phyloP scores from a whole-genome alignment of 2,113 vertebrate species.

The Phoenicopterus ruber region DNA sequence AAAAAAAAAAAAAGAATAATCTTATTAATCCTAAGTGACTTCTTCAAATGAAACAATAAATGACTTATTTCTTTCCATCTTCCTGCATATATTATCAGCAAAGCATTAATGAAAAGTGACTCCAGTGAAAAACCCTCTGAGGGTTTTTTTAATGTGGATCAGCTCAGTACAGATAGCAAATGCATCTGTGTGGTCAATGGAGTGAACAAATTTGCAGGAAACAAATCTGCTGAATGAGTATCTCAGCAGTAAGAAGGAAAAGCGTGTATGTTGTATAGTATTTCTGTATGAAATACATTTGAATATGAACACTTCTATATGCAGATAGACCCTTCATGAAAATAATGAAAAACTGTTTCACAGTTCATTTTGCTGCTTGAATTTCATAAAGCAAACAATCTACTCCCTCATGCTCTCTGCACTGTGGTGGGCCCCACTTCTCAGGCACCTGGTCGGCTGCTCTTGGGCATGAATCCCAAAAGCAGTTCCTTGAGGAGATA shows the following conservation, averaged over 20 bases:
- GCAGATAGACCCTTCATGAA: neutral
- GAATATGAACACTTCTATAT: neutral
- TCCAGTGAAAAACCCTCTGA: neutral
- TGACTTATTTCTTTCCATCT: conserved; percentile 5
- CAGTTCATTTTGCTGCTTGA: neutral
- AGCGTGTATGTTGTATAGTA: neutral
- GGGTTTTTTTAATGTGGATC: neutral
- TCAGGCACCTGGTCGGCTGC: neutral
- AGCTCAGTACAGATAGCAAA: neutral
- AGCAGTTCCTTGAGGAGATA: neutral
- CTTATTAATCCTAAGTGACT: conserved; percentile 16
- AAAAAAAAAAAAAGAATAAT: neutral
- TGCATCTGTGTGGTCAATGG: neutral
- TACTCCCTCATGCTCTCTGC: neutral
- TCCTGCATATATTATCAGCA: neutral
- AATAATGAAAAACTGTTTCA: neutral
- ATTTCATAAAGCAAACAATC: neutral
- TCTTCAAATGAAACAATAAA: conserved; percentile 27
- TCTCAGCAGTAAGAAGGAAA: neutral
- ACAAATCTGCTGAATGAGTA: neutral
- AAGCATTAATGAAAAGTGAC: neutral
- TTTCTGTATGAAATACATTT: neutral
- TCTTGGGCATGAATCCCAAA: neutral
- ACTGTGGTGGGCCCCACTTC: neutral
- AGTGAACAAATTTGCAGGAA: neutral